phyloP scores from a whole-genome alignment of 2,888 invertebrate species.

The Apoderus coryli region DNA sequence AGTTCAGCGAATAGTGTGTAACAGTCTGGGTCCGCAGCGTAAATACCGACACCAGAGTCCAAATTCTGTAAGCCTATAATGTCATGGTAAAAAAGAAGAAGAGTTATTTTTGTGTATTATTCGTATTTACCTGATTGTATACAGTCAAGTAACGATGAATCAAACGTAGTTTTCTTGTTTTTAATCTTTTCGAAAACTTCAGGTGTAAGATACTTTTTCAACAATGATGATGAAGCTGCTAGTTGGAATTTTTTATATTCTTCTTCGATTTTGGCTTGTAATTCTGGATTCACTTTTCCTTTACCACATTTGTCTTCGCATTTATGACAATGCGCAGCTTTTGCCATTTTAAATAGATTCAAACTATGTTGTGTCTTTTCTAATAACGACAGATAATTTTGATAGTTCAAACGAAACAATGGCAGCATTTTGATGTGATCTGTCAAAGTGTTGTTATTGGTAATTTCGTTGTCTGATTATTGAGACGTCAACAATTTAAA shows the following conservation, averaged over 20 bases:
- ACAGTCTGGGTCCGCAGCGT: conserved; percentile 54
- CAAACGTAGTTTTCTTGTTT: conserved; percentile 39
- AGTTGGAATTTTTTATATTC: conserved; percentile 34
- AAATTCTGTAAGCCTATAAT: conserved; percentile 50
- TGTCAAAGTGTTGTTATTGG: too few relatives aligned
- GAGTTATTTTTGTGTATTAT: too few relatives aligned
- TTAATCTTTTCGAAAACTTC: conserved; percentile 40
- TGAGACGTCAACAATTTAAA: too few relatives aligned
- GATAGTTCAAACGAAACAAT: too few relatives aligned
- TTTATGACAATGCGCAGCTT: conserved; percentile 21
- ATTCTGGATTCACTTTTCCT: conserved; percentile 28
- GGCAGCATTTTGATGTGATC: too few relatives aligned
- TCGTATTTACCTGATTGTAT: conserved; percentile 42
- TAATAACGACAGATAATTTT: too few relatives aligned
- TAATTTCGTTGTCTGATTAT: too few relatives aligned
- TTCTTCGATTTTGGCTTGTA: conserved; percentile 35
- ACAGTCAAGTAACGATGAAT: conserved; percentile 46
- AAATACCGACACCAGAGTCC: conserved; percentile 50
- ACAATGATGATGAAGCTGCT: conserved; percentile 41
- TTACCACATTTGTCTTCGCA: conserved; percentile 25
- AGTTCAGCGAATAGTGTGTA: conserved; percentile 47
- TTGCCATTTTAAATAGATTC: conserved; percentile 15
- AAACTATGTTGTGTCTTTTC: too few relatives aligned
- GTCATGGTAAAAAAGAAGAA: too few relatives aligned
- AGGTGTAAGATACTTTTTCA: conserved; percentile 46